These are phyloP conservation scores for Anoplopoma fimbria DNA, from an alignment of 2,113 vertebrate genomes.

Conservation along the genomic window DNA sequence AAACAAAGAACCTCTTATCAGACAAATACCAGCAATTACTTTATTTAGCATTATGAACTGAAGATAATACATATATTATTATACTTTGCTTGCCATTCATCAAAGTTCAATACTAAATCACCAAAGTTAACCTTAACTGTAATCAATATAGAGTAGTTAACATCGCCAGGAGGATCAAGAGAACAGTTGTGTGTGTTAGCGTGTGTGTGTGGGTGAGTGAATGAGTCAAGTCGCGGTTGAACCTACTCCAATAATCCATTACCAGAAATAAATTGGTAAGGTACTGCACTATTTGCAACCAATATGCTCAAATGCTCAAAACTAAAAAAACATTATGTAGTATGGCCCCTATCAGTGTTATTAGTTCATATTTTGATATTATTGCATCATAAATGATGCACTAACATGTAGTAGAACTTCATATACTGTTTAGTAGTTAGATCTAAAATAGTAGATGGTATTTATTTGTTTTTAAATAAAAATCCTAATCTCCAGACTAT, in stretches of 20 bases:
- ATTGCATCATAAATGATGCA: too few species aligned
- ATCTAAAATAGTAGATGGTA: neutral
- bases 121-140: neutral
- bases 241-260: neutral
- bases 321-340: neutral
- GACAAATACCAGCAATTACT: neutral
- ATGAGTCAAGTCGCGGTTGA: too few species aligned
- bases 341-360: too few species aligned
- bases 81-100: neutral
- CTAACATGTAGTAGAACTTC: too few species aligned
- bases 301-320: too few species aligned
- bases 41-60: neutral
- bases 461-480: neutral
- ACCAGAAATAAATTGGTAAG: too few species aligned
- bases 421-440: neutral
- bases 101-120: neutral
- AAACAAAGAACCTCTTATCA: neutral
- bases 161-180: neutral
- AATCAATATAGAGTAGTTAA: neutral
- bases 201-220: too few species aligned
- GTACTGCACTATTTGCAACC: too few species aligned
- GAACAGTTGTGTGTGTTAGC: too few species aligned
- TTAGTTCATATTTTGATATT: too few species aligned
- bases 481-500: neutral
- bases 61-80: neutral